Evolutionary conservation across 92 coral and sea anemone species (phyloP), one percentile per base, ranked within the genome.

Genomic region (Epizoanthus rinbou): DNA sequence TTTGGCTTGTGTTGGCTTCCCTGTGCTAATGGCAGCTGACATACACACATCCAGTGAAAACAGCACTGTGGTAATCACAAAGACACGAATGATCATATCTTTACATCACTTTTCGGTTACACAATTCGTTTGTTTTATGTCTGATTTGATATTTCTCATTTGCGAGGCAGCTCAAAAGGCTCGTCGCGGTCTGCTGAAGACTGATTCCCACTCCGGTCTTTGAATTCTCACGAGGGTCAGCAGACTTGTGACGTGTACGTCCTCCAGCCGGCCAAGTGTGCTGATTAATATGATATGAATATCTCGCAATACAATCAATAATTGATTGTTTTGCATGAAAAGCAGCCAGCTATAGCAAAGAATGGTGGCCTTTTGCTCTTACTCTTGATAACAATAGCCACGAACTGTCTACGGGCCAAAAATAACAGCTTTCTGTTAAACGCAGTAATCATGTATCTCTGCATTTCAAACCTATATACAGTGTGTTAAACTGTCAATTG

Each of bases 191-290:
- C 82, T 78, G 65, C 54, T 78, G 69, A 62, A 17, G 47, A 21
- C 82, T 39, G 41, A 31, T 14, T 14, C 60, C 39, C 37, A 7
- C 52, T 69, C 21, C 23, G 35, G 52, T 35, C 62, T 57, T 62
- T 78, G 35, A 58, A 59, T 39, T 60, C 82, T 78, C 82, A 62
- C 65, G 82, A 78, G 82, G 82, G 70, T 78, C 82, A 63, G 71
- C 66, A 37, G 25, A 43, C 21, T 43, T 63, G 82, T 78, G 82
- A 78, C 82, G 82, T 78, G 52, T 62, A 13, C 57, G 62, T 60
- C 39, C 39, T 41, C 82, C 23, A 13, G 53, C 50, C 21, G 11
- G 53, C 64, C 21, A 76, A 76, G 82, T 60, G 82, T 60, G 35
- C 81, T 78, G 37, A 60, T n/a, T n/a, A n/a, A n/a, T 6, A 78